These are phyloP conservation scores for Glaucomys volans DNA, from an alignment of 2,113 vertebrate genomes.

Conservation along the genomic window DNA sequence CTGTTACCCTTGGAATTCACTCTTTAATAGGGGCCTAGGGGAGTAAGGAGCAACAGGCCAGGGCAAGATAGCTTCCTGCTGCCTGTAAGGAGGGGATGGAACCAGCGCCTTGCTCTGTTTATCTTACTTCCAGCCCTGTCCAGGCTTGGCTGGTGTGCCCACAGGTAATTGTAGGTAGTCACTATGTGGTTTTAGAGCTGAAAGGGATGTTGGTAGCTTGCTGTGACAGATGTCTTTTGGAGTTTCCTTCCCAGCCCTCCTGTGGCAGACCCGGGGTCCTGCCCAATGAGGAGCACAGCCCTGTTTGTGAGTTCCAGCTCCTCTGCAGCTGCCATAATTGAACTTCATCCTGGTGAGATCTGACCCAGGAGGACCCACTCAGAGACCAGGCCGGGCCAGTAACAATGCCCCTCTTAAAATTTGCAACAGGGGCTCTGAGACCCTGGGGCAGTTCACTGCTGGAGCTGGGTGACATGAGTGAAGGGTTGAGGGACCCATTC, in stretches of 20 bases:
- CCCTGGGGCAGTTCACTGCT: rapidly evolving
- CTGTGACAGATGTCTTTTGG: no score
- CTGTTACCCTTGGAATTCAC: background rate
- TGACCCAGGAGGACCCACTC: background rate
- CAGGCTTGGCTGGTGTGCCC: background rate
- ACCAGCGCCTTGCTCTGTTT: rapidly evolving
- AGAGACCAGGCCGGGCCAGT: background rate
- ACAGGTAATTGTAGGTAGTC: no score
- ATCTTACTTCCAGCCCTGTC: background rate
- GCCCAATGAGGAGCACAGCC: background rate
- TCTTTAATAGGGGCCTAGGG: background rate
- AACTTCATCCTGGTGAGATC: background rate
- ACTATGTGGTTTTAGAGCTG: background rate
- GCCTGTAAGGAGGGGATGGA: background rate
- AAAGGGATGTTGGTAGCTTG: no score
- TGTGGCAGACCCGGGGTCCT: no score
- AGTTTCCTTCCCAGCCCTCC: background rate
- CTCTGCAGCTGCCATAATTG: rapidly evolving
- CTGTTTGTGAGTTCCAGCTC: rapidly evolving
- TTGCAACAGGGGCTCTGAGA: background rate
- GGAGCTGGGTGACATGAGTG: rapidly evolving
- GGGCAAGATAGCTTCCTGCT: background rate
- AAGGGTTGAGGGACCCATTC: rapidly evolving
- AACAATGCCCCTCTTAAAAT: rapidly evolving
- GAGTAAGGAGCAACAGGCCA: background rate